Base-by-base conservation (phyloP, 1,140 invertebrate species). In the Zeugodacus cucurbitae region DNA sequence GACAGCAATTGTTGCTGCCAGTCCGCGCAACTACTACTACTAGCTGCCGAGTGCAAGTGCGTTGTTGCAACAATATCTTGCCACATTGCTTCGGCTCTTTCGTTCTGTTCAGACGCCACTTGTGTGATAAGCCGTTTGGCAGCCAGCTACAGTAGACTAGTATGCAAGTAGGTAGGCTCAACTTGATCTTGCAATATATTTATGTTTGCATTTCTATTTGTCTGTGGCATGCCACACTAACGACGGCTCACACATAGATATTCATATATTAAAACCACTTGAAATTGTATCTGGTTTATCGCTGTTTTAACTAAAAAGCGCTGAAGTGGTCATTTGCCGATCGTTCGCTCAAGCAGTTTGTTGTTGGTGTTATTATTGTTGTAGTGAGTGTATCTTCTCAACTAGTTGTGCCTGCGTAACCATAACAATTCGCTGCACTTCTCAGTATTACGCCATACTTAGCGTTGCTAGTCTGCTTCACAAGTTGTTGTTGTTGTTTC, bases 271-370 rank as follows among this genome's bases (percentile, higher is more conserved):
- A 34, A 59, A 58, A 58, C 29, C 48, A 86, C 85, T 86, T 86
- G 48, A 86, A 86, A 86, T 37, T 86, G 34, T 86, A 86, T 86
- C 85, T 57, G 57, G 32, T 86, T 86, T 86, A 86, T 86, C 85
- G 85, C 29, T 86, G 54, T 59, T 86, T 86, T 58, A 86, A 57
- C 32, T 48, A 86, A 57, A 58, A 58, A 58, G 48, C n/a, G 29
- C 48, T 86, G 32, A 86, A 86, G 85, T 86, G 85, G 44, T 59
- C 57, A 86, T 86, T 86, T 86, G 48, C 32, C 57, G 34, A 29
- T 29, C 54, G 37, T n/a, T 4, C 54, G 6, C 54, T 86, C 57
- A 58, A 59, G 48, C 44, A 7, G 17, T 8, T 26, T 29, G 44
- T 86, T 86, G 85, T 37, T 59, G 62, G 32, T 41, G 10, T n/a